Evolutionary conservation across 2,797 vertebrate genomes (phyloP).

Genomic region (Enteromius thamalakanensis): DNA sequence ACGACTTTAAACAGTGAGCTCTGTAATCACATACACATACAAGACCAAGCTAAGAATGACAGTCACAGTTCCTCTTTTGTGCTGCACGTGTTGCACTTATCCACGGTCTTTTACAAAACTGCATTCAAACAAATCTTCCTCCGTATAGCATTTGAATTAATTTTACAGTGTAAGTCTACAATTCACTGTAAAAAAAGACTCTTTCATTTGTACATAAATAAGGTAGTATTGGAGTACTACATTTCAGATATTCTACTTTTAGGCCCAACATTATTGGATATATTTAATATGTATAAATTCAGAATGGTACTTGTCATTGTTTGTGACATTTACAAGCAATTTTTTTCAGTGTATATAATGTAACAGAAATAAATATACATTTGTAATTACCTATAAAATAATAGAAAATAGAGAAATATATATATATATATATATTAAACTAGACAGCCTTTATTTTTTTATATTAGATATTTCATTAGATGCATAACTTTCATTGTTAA

Average conservation of each 20-base stretch:
- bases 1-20: slow-evolving; percentile 5
- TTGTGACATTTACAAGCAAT: background rate
- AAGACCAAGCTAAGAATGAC: slow-evolving; percentile 5
- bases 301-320: background rate
- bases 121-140: background rate
- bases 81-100: background rate
- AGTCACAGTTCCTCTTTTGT: slow-evolving; percentile 51
- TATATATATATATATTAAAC: background rate
- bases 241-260: background rate
- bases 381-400: no score
- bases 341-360: background rate
- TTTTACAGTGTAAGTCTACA: background rate
- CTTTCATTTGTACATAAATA: background rate
- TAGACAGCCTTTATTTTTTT: background rate
- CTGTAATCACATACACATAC: background rate
- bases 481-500: background rate
- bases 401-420: no score
- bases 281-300: background rate
- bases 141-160: background rate
- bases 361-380: no score
- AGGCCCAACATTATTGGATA: no score
- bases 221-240: background rate
- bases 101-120: background rate
- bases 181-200: background rate
- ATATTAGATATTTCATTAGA: no score